These are phyloP conservation scores for Nymphicus hollandicus DNA, from an alignment of 2,113 vertebrate species.

Conservation along the genomic window DNA sequence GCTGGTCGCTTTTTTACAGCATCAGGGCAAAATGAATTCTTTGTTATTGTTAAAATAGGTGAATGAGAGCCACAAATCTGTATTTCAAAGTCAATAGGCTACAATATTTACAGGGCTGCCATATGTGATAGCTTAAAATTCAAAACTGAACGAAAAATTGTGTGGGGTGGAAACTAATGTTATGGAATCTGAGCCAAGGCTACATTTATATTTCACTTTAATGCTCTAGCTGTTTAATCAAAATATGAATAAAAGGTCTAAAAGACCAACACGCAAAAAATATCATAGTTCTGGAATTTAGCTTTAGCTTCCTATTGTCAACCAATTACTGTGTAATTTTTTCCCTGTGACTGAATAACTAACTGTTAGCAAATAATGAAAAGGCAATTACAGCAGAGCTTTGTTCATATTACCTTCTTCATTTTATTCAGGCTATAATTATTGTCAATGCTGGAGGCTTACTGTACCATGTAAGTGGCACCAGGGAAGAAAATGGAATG, in stretches of 20 bases:
- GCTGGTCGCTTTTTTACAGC: not conserved
- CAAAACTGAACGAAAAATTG: constrained; percentile 50
- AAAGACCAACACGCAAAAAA: constrained; percentile 88
- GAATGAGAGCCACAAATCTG: constrained; percentile 37
- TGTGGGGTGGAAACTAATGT: constrained; percentile 62
- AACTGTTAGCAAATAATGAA: constrained; percentile 99
- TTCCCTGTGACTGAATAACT: constrained; percentile 98
- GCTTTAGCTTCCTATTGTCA: constrained; percentile 94
- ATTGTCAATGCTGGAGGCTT: constrained; percentile 97
- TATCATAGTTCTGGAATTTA: constrained; percentile 90
- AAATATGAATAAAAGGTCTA: constrained; percentile 83
- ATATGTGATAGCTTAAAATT: constrained; percentile 62
- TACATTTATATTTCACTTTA: constrained; percentile 84
- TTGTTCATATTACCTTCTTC: constrained; percentile 97
- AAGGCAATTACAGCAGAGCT: constrained; percentile 98
- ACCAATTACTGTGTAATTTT: constrained; percentile 99
- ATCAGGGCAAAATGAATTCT: constrained; percentile 20
- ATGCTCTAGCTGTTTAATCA: constrained; percentile 98
- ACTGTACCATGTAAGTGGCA: constrained; percentile 97
- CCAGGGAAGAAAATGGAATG: constrained; percentile 95
- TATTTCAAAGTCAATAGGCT: constrained; percentile 71
- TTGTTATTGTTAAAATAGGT: constrained; percentile 16
- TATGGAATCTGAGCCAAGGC: constrained; percentile 73
- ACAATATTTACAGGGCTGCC: constrained; percentile 50
- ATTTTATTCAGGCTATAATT: constrained; percentile 97